Conservation (phyloP, 2,888 invertebrate genomes). For the Stenotaenia linearis region DNA sequence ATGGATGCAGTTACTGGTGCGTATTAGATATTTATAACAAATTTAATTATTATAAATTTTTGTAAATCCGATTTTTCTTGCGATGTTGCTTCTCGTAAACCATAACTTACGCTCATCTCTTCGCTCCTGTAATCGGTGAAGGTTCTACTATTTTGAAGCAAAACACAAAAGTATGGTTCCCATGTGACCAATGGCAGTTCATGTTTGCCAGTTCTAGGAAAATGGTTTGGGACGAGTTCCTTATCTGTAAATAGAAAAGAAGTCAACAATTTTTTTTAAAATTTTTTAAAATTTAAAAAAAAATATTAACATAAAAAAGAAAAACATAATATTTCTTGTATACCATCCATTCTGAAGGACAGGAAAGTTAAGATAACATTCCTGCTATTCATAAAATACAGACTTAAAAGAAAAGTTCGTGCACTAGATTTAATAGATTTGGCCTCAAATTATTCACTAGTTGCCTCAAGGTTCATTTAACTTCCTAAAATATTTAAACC, state of each 20-base stretch:
- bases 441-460: neutral
- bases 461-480: neutral
- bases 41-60: too few species aligned
- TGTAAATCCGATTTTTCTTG: too few species aligned
- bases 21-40: neutral
- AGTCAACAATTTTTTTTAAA: too few species aligned
- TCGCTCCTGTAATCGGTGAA: conserved; percentile 71
- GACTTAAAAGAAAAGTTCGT: neutral
- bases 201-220: conserved; percentile 41
- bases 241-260: conserved; percentile 41
- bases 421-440: neutral
- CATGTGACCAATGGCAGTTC: conserved; percentile 53
- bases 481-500: too few species aligned
- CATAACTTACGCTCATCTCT: conserved; percentile 64
- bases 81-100: too few species aligned
- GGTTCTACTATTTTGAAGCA: conserved; percentile 67
- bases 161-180: conserved; percentile 74
- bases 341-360: neutral
- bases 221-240: conserved; percentile 43
- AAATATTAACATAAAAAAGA: neutral
- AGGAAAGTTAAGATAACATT: neutral
- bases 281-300: neutral
- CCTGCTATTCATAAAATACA: neutral
- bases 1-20: neutral
- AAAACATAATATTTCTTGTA: neutral